These are phyloP conservation scores for Synanthedon vespiformis DNA, from an alignment of 2,888 invertebrate genomes.

Conservation along the genomic window DNA sequence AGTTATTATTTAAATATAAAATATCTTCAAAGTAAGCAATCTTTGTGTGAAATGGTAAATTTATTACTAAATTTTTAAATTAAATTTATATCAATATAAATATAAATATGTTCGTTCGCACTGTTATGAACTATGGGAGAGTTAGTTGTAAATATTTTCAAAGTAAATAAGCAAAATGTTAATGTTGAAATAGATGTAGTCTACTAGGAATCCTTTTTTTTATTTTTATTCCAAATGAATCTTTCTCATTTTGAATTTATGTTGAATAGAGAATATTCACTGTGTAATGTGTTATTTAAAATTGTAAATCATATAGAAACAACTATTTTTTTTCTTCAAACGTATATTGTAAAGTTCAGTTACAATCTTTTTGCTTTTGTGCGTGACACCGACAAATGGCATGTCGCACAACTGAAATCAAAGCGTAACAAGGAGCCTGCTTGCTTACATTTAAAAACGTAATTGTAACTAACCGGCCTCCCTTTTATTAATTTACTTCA, in stretches of 20 bases:
- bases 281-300: too few species aligned
- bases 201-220: too few species aligned
- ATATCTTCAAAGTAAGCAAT: too few species aligned
- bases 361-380: conserved; percentile 15
- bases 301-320: too few species aligned
- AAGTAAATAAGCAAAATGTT: conserved; percentile 7
- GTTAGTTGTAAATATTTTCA: too few species aligned
- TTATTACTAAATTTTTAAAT: too few species aligned
- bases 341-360: conserved; percentile 7
- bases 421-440: conserved; percentile 52
- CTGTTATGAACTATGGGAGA: too few species aligned
- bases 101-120: too few species aligned
- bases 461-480: conserved; percentile 67
- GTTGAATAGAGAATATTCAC: too few species aligned
- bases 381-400: conserved; percentile 46
- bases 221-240: neutral
- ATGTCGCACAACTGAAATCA: conserved; percentile 66
- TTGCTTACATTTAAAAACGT: conserved; percentile 69
- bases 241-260: neutral
- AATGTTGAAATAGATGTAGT: neutral
- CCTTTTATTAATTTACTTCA: conserved; percentile 66
- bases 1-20: too few species aligned
- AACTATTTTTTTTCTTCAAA: neutral
- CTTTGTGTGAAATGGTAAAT: too few species aligned
- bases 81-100: too few species aligned